Percentiles rank a stretch among this genome's conserved stretches.
Conservation (phyloP, 1,140 invertebrate genomes). For the Ooceraea biroi region DNA sequence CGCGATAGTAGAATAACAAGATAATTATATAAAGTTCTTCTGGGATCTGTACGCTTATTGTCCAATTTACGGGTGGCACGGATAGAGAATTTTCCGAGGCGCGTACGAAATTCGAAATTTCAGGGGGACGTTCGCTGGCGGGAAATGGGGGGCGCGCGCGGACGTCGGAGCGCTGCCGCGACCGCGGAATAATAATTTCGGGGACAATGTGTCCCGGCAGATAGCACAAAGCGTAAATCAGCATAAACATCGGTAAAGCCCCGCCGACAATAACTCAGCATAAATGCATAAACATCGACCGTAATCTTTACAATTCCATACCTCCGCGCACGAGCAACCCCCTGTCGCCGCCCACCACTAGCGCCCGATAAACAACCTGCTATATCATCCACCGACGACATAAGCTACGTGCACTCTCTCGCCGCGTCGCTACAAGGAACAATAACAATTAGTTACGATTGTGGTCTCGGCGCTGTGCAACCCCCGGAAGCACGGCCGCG, state of each 20-base stretch:
- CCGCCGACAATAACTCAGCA: slow-evolving; percentile 85
- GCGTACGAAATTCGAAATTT: slow-evolving; percentile 69
- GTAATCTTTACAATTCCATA: slow-evolving; percentile 84
- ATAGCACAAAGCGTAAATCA: slow-evolving; percentile 86
- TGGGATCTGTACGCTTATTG: neutral
- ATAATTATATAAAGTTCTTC: neutral
- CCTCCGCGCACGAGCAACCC: slow-evolving; percentile 29
- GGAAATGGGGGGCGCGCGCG: slow-evolving; percentile 34
- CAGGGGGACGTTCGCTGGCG: slow-evolving; percentile 9
- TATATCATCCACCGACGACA: slow-evolving; percentile 75
- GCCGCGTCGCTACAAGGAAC: slow-evolving; percentile 69
- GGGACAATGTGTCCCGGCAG: slow-evolving; percentile 85
- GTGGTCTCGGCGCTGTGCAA: slow-evolving; percentile 28
- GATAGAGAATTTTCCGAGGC: slow-evolving; percentile 46
- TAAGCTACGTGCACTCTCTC: slow-evolving; percentile 70
- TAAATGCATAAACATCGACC: slow-evolving; percentile 84
- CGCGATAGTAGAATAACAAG: neutral
- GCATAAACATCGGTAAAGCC: slow-evolving; percentile 86
- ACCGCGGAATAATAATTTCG: slow-evolving; percentile 84
- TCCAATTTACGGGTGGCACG: neutral
- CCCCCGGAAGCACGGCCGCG: slow-evolving; percentile 51
- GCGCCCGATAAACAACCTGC: slow-evolving; percentile 80
- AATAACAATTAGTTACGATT: slow-evolving; percentile 77
- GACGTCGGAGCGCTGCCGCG: slow-evolving; percentile 26
- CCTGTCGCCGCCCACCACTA: slow-evolving; percentile 5